A percentile compares a stretch with the other conserved stretches of the same genome.
Evolutionary conservation across 2,888 invertebrate species (phyloP).

Genomic region (Nasonia oneida): DNA sequence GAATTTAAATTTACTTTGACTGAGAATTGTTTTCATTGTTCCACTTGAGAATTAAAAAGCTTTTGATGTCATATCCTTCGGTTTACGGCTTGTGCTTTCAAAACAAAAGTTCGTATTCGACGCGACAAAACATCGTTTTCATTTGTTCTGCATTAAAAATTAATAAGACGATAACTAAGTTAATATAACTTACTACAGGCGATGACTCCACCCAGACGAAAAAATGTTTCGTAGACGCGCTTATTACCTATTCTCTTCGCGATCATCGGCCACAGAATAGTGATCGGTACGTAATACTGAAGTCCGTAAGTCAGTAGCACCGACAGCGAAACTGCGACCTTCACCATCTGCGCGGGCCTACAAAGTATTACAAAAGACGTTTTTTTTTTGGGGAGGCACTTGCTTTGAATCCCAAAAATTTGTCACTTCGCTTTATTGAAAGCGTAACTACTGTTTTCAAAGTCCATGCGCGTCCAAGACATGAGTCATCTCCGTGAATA

Average conservation of each 20-base stretch:
- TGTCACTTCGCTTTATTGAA: background rate
- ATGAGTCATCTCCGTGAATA: background rate
- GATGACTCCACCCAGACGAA: slow-evolving; percentile 71
- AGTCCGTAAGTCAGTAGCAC: slow-evolving; percentile 84
- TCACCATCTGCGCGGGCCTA: slow-evolving; percentile 79
- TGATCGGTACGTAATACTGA: slow-evolving; percentile 84
- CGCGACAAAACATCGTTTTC: too few species aligned
- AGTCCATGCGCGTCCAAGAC: background rate
- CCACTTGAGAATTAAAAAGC: too few species aligned
- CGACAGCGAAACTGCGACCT: slow-evolving; percentile 81
- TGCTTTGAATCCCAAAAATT: background rate
- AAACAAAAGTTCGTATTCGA: too few species aligned
- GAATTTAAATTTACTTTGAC: too few species aligned
- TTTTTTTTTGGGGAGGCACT: background rate
- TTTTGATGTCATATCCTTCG: too few species aligned
- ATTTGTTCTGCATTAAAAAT: background rate
- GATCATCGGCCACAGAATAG: slow-evolving; percentile 83
- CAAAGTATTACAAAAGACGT: slow-evolving; percentile 67
- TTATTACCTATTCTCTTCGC: slow-evolving; percentile 72
- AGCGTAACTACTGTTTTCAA: background rate
- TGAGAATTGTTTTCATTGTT: too few species aligned
- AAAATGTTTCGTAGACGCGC: slow-evolving; percentile 67
- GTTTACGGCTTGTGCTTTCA: too few species aligned
- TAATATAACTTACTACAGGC: slow-evolving; percentile 69
- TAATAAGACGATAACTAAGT: slow-evolving; percentile 24